A percentile compares a stretch with the other conserved stretches of the same genome.
Evolutionary conservation across 2,113 vertebrate genomes (phyloP).

Genomic region (Gallinago undulata): DNA sequence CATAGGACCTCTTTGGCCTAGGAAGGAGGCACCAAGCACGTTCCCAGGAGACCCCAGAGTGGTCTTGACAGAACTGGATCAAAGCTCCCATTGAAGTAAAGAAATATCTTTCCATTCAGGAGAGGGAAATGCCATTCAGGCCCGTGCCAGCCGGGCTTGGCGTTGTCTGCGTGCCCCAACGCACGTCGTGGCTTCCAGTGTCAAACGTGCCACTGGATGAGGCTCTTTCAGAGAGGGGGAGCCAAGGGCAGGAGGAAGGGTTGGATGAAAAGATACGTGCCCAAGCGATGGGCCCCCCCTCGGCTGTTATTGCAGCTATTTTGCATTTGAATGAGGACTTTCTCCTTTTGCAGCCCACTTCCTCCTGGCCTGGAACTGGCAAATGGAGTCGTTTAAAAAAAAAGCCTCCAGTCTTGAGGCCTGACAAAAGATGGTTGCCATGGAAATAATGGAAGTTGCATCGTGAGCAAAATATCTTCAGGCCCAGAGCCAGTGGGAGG

Average conservation of each 20-base stretch:
- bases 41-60: background rate
- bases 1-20: background rate
- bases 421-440: slow-evolving; percentile 36
- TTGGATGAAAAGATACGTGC: background rate
- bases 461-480: background rate
- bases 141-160: background rate
- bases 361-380: slow-evolving; percentile 31
- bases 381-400: slow-evolving; percentile 18
- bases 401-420: background rate
- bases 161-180: background rate
- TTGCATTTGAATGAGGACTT: slow-evolving; percentile 38
- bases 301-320: background rate
- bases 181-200: background rate
- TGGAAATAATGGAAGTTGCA: slow-evolving; percentile 44
- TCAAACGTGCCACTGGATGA: background rate
- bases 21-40: background rate
- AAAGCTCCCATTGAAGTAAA: background rate
- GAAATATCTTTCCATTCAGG: background rate
- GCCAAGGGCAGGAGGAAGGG: background rate
- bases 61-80: background rate
- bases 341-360: background rate
- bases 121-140: background rate
- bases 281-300: background rate
- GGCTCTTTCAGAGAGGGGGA: background rate
- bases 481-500: background rate